Evolutionary conservation across 2,797 vertebrate genomes (phyloP).

Genomic region (Sebastes nivosus): DNA sequence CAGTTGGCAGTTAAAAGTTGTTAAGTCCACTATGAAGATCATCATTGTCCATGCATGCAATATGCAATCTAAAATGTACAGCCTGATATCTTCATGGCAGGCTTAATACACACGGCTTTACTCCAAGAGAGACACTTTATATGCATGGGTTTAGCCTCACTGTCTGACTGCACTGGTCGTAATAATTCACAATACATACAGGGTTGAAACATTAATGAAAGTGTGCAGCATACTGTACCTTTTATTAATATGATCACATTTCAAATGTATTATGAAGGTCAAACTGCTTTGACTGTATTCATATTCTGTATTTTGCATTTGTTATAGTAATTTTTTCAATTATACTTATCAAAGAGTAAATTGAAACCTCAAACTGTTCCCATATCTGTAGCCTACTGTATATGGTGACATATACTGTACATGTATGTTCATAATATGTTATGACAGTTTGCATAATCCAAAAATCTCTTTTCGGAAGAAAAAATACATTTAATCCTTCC

Average conservation of each 20-base stretch:
- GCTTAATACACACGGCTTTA: background rate
- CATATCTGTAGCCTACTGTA: background rate
- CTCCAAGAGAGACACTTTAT: background rate
- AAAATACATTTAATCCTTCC: too few relatives aligned
- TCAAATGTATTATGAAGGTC: background rate
- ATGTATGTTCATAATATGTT: background rate
- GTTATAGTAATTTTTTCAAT: background rate
- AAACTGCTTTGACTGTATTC: background rate
- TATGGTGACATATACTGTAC: background rate
- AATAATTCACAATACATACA: background rate
- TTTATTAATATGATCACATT: background rate
- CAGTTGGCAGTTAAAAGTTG: background rate
- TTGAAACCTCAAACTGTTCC: background rate
- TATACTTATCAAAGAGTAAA: background rate
- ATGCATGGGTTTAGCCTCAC: background rate
- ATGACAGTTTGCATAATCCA: conserved; percentile 1
- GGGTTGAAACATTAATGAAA: conserved; percentile 20
- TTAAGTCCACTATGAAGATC: background rate
- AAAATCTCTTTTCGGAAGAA: background rate
- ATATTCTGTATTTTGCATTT: background rate
- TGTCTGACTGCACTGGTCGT: background rate
- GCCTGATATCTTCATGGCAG: background rate
- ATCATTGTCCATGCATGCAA: background rate
- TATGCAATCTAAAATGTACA: background rate
- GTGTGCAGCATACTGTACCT: background rate